Evolutionary conservation across 2,113 vertebrate species (phyloP).

Genomic region (Chauna torquata): DNA sequence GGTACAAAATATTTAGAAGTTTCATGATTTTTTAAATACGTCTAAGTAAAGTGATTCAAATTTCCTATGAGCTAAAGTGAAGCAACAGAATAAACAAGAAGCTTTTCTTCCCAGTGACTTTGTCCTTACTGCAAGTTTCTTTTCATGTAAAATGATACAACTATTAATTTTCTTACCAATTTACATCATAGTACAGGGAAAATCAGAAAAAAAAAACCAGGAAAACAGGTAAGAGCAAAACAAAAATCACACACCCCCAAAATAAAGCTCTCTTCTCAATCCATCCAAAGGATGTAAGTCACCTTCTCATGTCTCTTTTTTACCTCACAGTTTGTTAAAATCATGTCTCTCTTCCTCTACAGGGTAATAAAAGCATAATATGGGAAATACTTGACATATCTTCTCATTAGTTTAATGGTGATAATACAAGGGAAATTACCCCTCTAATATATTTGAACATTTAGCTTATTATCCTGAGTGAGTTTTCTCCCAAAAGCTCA

Average conservation of each 20-base stretch:
- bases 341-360: constrained; percentile 11
- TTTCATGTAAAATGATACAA: not conserved
- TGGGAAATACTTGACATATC: constrained; percentile 38
- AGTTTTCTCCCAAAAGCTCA: constrained; percentile 50
- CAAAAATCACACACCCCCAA: not conserved
- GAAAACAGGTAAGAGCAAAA: not conserved
- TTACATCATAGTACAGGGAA: not conserved
- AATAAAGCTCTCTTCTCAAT: not conserved
- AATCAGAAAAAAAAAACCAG: not conserved
- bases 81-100: not conserved
- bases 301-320: not conserved
- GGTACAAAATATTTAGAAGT: not conserved
- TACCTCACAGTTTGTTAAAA: constrained; percentile 43
- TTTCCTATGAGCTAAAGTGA: not conserved
- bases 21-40: not conserved
- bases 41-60: not conserved
- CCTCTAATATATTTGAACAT: constrained; percentile 63
- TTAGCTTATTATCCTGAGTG: constrained; percentile 63
- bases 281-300: not conserved
- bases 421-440: constrained; percentile 61
- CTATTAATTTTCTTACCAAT: not conserved
- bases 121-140: not conserved
- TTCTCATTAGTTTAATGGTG: constrained; percentile 63
- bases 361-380: constrained; percentile 47
- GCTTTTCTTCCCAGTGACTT: not conserved